A percentile compares a stretch with the other conserved stretches of the same genome.
Conservation (phyloP, 2,797 vertebrate genomes). For the Bradypodion ventrale region DNA sequence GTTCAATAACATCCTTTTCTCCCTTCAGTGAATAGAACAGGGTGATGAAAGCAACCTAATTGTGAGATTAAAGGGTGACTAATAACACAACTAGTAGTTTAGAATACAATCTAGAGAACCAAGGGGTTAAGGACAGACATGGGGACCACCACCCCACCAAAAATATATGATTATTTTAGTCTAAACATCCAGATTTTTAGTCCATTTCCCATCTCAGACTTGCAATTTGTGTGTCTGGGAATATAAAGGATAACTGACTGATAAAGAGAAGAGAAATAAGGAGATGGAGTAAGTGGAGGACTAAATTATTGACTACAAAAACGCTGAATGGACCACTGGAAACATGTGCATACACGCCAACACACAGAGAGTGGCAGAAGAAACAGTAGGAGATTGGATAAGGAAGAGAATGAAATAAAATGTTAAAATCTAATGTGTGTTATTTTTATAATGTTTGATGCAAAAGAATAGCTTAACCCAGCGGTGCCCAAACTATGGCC, state of each 20-base stretch:
- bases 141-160: no score
- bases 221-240: no score
- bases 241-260: neutral
- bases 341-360: no score
- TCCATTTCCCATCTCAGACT: no score
- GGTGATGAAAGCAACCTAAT: neutral
- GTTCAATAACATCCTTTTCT: neutral
- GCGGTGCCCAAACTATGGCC: no score
- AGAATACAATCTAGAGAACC: no score
- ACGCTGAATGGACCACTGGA: neutral
- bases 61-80: neutral
- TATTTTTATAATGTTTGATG: neutral
- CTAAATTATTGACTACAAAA: neutral
- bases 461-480: no score
- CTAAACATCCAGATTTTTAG: no score
- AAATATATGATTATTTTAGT: no score
- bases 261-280: neutral
- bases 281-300: neutral
- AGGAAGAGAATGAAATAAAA: neutral
- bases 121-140: no score
- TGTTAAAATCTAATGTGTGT: rapidly evolving
- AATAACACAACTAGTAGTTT: neutral
- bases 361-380: neutral
- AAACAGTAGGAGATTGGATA: no score
- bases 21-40: neutral